Evolutionary conservation across 2,113 vertebrate genomes (phyloP).

Genomic region (Paralichthys olivaceus): DNA sequence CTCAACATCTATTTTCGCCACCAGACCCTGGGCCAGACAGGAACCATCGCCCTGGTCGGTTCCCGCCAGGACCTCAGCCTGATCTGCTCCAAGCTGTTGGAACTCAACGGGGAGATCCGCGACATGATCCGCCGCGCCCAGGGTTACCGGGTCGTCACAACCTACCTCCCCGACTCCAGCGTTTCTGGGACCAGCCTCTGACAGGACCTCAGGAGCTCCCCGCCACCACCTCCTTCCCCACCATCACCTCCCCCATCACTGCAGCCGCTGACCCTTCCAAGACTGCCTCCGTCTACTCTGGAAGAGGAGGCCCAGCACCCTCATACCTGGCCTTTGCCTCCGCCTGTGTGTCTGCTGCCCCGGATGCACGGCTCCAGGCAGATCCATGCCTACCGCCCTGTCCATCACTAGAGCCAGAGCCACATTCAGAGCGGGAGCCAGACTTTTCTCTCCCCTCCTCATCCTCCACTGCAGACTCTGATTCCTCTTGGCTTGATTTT

Average conservation of each 20-base stretch:
- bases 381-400: neutral
- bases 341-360: constrained; percentile 57
- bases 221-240: constrained; percentile 70
- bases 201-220: constrained; percentile 86
- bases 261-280: constrained; percentile 39
- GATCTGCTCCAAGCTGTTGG: constrained; percentile 96
- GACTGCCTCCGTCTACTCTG: constrained; percentile 15
- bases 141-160: constrained; percentile 92
- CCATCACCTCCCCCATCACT: constrained; percentile 45
- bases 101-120: constrained; percentile 96
- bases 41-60: constrained; percentile 96
- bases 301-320: constrained; percentile 56
- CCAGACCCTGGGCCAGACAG: constrained; percentile 97
- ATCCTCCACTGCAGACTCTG: constrained; percentile 27
- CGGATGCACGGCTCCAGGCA: constrained; percentile 52
- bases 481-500: constrained; percentile 31
- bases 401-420: constrained; percentile 34
- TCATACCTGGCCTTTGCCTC: constrained; percentile 67
- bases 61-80: constrained; percentile 95
- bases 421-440: constrained; percentile 4
- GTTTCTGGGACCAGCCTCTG: constrained; percentile 96
- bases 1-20: constrained; percentile 98
- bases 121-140: constrained; percentile 97
- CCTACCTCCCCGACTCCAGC: constrained; percentile 95
- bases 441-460: constrained; percentile 22